Percentiles rank a stretch among this genome's conserved stretches.
Evolutionary conservation across 2,113 vertebrate genomes (phyloP).

Genomic region (Echinops telfairi): DNA sequence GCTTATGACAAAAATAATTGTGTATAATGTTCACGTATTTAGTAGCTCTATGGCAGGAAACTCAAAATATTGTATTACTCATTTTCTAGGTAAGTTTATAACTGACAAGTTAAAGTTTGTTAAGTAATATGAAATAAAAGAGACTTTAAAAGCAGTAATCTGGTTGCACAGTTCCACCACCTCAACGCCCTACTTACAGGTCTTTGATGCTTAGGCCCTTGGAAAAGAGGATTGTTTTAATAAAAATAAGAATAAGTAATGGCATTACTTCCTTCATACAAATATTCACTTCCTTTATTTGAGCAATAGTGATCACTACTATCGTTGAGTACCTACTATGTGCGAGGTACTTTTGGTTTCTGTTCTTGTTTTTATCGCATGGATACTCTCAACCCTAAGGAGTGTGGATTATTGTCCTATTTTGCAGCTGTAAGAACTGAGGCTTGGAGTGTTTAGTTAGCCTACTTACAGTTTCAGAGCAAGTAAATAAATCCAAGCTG

Average conservation of each 20-base stretch:
- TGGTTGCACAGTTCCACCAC: not conserved
- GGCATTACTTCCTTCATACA: slow-evolving; percentile 23
- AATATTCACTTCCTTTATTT: slow-evolving; percentile 8
- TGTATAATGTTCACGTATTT: not conserved
- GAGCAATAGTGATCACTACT: not conserved
- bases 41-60: not conserved
- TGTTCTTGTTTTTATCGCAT: not conserved
- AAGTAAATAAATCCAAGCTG: not conserved
- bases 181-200: not conserved
- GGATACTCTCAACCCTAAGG: not conserved
- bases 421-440: slow-evolving; percentile 40
- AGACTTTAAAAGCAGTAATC: slow-evolving; percentile 10
- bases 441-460: not conserved
- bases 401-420: slow-evolving; percentile 33
- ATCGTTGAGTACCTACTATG: not conserved
- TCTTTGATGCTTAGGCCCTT: not conserved
- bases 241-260: slow-evolving; percentile 36
- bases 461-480: not conserved
- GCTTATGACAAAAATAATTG: not conserved
- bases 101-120: not conserved
- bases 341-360: not conserved
- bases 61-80: not conserved
- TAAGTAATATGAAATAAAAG: not conserved
- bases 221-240: slow-evolving; percentile 2
- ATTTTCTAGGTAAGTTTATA: not conserved